phyloP scores from a whole-genome alignment of 2,113 vertebrate species.

The Rattus rattus region DNA sequence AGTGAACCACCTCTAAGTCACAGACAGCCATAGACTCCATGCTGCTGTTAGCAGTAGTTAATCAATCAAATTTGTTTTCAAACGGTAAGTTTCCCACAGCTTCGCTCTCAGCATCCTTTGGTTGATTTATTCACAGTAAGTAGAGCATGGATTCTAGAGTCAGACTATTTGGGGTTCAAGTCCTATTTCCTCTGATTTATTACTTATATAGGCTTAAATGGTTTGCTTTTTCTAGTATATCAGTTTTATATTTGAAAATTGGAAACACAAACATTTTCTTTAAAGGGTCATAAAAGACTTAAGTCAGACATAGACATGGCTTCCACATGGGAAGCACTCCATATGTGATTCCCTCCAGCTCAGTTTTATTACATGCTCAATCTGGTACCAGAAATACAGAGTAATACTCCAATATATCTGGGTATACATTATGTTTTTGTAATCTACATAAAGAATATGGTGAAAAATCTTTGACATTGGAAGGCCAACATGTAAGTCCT shows the following conservation, averaged over 20 bases:
- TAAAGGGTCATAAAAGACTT: conserved; percentile 7
- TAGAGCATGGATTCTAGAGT: conserved; percentile 9
- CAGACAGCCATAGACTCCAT: background rate
- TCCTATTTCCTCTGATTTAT: background rate
- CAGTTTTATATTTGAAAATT: background rate
- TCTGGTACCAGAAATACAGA: conserved; percentile 38
- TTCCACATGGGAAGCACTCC: background rate
- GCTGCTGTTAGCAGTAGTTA: background rate
- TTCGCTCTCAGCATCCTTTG: conserved; percentile 9
- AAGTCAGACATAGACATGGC: conserved; percentile 9
- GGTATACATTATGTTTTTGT: background rate
- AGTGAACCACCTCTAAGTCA: background rate
- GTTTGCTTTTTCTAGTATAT: background rate
- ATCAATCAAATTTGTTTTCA: background rate
- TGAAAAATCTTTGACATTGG: conserved; percentile 33
- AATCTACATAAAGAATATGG: conserved; percentile 4
- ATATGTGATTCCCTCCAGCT: background rate
- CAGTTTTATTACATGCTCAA: conserved; percentile 19
- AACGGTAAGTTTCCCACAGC: background rate
- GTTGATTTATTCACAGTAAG: background rate
- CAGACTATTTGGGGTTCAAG: conserved; percentile 20
- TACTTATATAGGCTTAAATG: background rate
- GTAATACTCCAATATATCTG: background rate
- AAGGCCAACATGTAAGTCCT: conserved; percentile 13
- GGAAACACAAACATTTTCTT: background rate